phyloP scores from a whole-genome alignment of 2,888 invertebrate genomes.

The Stegana nigrithorax region DNA sequence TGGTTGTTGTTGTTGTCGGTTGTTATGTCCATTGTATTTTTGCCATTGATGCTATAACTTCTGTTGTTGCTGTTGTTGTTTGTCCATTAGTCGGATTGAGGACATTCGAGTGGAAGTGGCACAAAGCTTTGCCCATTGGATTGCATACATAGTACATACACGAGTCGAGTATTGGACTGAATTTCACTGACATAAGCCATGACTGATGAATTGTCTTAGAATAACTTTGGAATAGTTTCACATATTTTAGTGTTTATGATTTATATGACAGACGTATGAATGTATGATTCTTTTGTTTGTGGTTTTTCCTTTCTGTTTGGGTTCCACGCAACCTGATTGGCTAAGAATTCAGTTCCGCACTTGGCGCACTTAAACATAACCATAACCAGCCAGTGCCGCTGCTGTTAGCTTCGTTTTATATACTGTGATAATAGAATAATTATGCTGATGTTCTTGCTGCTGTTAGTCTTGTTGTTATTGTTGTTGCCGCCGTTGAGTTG shows the following conservation, averaged over 20 bases:
- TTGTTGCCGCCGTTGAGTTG: constrained; percentile 15
- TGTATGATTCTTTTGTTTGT: constrained; percentile 27
- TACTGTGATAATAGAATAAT: constrained; percentile 35
- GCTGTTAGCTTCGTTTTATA: constrained; percentile 20
- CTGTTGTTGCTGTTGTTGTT: constrained; percentile 11
- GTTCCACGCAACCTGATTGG: neutral
- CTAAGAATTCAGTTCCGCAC: no score
- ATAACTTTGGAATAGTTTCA: constrained; percentile 8
- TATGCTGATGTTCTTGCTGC: constrained; percentile 44
- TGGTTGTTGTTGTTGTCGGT: constrained; percentile 4
- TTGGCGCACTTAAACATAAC: constrained; percentile 52
- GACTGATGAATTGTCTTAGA: constrained; percentile 54
- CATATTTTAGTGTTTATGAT: neutral
- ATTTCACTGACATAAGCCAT: constrained; percentile 38
- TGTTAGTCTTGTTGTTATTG: constrained; percentile 1
- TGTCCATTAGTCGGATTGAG: constrained; percentile 22
- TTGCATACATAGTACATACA: neutral
- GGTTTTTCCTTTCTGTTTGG: constrained; percentile 16
- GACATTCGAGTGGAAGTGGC: neutral
- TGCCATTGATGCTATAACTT: neutral
- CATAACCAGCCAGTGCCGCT: constrained; percentile 54
- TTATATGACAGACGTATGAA: constrained; percentile 23
- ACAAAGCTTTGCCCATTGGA: no score
- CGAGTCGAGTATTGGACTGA: constrained; percentile 30
- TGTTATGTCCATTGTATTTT: constrained; percentile 6